Percentiles rank a stretch among this genome's conserved stretches.
Evolutionary conservation across 2,113 vertebrate genomes (phyloP).

Genomic region (Elachura formosa): DNA sequence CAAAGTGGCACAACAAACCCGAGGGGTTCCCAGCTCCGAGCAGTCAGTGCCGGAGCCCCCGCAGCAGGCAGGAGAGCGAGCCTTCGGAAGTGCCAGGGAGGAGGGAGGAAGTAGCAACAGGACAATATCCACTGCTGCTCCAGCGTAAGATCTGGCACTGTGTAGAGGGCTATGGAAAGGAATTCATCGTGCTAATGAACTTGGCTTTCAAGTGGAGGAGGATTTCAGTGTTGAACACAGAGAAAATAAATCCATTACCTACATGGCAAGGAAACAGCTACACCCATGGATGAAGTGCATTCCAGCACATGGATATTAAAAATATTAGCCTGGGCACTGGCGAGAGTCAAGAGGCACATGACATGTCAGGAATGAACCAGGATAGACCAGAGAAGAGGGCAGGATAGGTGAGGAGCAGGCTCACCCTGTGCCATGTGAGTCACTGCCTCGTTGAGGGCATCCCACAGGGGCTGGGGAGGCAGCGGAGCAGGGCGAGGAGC

Average conservation of each 20-base stretch:
- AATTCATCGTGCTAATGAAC: neutral
- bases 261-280: neutral
- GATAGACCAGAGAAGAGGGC: neutral
- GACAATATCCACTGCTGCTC: neutral
- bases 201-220: neutral
- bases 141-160: neutral
- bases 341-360: neutral
- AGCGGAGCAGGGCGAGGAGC: rapidly evolving
- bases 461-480: neutral
- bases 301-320: neutral
- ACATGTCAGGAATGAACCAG: neutral
- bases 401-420: neutral
- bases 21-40: neutral
- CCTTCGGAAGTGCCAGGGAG: neutral
- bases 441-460: neutral
- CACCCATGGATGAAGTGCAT: rapidly evolving
- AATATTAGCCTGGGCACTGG: neutral
- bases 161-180: neutral
- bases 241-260: neutral
- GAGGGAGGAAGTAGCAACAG: neutral
- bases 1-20: slow-evolving; percentile 48
- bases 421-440: neutral
- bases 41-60: neutral
- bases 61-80: rapidly evolving
- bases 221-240: neutral